Conservation (phyloP, 2,888 invertebrate species). For the Lepidonotus clava region DNA sequence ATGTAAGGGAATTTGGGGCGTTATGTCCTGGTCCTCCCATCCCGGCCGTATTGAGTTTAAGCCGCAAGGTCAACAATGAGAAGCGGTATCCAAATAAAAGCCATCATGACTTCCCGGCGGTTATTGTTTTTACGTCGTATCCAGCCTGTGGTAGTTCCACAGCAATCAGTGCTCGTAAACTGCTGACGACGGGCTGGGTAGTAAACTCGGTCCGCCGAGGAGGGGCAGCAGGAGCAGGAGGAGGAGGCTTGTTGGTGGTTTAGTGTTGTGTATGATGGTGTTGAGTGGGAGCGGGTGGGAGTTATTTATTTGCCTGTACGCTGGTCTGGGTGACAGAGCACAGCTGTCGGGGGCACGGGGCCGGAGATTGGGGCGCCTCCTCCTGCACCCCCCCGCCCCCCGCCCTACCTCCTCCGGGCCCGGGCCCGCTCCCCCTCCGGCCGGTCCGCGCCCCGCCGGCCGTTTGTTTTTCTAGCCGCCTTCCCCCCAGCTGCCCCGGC, state of each 20-base stretch:
- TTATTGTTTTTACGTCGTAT: not conserved
- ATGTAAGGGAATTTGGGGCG: too few species aligned
- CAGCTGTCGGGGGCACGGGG: slow-evolving; percentile 32
- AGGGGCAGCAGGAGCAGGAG: not conserved
- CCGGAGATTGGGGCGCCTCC: slow-evolving; percentile 14
- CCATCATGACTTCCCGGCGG: not conserved
- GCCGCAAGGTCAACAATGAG: not conserved
- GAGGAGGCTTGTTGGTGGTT: not conserved
- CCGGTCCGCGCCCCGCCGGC: not conserved
- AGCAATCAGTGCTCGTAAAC: not conserved
- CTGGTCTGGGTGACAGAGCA: slow-evolving; percentile 27
- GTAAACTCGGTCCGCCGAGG: too few species aligned
- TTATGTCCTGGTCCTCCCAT: too few species aligned
- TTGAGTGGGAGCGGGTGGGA: slow-evolving; percentile 21
- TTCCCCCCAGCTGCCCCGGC: slow-evolving; percentile 49
- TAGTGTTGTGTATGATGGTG: not conserved
- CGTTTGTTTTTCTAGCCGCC: slow-evolving; percentile 54
- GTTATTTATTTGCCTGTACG: slow-evolving; percentile 51
- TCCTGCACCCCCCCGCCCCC: not conserved
- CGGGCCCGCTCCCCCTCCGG: slow-evolving; percentile 7
- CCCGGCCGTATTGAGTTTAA: not conserved
- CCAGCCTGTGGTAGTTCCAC: not conserved
- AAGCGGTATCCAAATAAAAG: not conserved
- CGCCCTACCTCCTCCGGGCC: not conserved
- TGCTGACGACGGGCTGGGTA: not conserved